Evolutionary conservation across 2,888 invertebrate genomes (phyloP), one percentile per base, ranked within the genome.

Genomic region (Periphyllus acericola): DNA sequence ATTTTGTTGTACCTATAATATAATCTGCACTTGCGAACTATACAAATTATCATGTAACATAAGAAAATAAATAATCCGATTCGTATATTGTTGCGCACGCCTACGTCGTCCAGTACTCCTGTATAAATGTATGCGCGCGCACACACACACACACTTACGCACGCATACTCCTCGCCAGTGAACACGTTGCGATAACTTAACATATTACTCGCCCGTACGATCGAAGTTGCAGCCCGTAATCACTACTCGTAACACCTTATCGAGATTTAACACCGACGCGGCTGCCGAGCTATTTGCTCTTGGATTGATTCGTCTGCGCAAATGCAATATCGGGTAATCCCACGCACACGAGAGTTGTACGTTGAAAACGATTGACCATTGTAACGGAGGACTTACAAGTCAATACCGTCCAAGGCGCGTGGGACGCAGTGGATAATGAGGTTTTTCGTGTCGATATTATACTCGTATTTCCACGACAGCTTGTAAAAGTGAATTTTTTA

Each of bases 361-460:
- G 19, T 21, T n/a, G 32, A 75, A 75, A n/a, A 75, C 40, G 32
- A 71, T 46, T 40, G 25, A 46, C 52, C 46, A 46, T 29, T 29
- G 46, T 36, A 34, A 34, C 46, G 1, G 76, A 46, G 5, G 76
- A 76, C 52, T 76, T 76, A 76, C 76, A 46, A 76, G 46, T 76
- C 52, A 76, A 76, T 75, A 46, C 76, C 4, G 14, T 25, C 25
- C 14, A 21, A 11, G 52, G n/a, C 11, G n/a, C 46, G 76, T 76
- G 76, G 76, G 76, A 52, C 1, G 76, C 29, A 17, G 3, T 29
- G n/a, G 11, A 36, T 72, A 46, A 76, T 8, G 25, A 46, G 76
- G n/a, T 46, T 76, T 76, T 46, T 21, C 76, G n/a, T 17, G 52
- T 14, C n/a, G 17, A 46, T 76, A 72, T 72, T n/a, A 68, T 68